Evolutionary conservation across 2,888 invertebrate species (phyloP).

Genomic region (Ochropacha duplaris): DNA sequence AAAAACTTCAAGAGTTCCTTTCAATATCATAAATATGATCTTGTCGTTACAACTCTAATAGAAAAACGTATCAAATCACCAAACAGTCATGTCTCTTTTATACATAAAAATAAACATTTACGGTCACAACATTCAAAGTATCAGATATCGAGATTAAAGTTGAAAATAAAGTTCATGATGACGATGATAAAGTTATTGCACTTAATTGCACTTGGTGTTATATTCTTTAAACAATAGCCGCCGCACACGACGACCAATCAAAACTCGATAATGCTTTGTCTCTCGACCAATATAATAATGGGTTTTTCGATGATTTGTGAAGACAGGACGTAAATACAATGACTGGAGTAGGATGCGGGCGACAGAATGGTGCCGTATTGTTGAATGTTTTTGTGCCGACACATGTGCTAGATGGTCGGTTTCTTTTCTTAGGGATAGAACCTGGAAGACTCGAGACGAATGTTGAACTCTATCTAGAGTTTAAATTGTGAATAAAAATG

Average conservation of each 20-base stretch:
- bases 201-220: slow-evolving; percentile 47
- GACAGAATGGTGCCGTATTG: slow-evolving; percentile 68
- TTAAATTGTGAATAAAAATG: too few species aligned
- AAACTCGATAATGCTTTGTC: slow-evolving; percentile 65
- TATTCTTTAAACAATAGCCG: slow-evolving; percentile 36
- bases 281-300: slow-evolving; percentile 63
- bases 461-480: neutral
- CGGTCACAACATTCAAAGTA: slow-evolving; percentile 11
- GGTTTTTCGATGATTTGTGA: slow-evolving; percentile 76
- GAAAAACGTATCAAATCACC: slow-evolving; percentile 5
- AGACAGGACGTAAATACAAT: slow-evolving; percentile 75
- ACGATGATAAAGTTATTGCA: slow-evolving; percentile 55
- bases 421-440: slow-evolving; percentile 7
- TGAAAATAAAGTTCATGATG: slow-evolving; percentile 10
- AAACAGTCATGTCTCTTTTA: slow-evolving; percentile 6
- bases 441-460: neutral
- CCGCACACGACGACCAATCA: slow-evolving; percentile 78
- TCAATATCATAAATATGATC: slow-evolving; percentile 2
- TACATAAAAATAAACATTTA: slow-evolving; percentile 11
- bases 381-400: slow-evolving; percentile 64
- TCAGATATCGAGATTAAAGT: slow-evolving; percentile 27
- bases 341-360: slow-evolving; percentile 75
- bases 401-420: slow-evolving; percentile 38
- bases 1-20: slow-evolving; percentile 9
- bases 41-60: neutral